Evolutionary conservation across 1,140 invertebrate species (phyloP).

Genomic region (Mizuhopecten yessoensis): DNA sequence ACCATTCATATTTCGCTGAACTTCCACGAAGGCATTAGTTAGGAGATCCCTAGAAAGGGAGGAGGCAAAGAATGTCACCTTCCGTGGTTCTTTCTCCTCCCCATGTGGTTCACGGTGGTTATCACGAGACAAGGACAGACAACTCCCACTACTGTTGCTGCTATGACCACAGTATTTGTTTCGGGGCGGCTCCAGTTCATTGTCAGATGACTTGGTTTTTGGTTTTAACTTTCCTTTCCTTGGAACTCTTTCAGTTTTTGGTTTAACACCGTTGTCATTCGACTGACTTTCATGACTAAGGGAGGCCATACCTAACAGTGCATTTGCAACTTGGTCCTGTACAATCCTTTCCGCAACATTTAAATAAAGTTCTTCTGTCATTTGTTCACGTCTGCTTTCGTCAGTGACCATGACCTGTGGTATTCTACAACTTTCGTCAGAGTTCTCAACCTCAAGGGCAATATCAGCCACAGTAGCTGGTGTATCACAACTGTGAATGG

Average conservation of each 20-base stretch:
- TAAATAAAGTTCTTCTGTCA: neutral
- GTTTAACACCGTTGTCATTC: neutral
- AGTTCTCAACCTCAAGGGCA: neutral
- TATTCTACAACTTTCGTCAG: conserved; percentile 24
- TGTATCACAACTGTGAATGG: neutral
- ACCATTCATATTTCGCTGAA: conserved; percentile 61
- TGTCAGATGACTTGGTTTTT: neutral
- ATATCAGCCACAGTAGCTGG: neutral
- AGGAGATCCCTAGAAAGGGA: conserved; percentile 61
- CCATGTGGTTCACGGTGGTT: conserved; percentile 42
- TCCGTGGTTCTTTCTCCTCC: conserved; percentile 42
- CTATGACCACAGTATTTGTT: neutral
- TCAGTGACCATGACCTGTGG: neutral
- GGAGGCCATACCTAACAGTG: neutral
- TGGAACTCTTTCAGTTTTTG: neutral
- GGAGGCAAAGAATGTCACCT: conserved; percentile 56
- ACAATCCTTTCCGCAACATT: neutral
- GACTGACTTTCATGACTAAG: neutral
- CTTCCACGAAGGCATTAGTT: conserved; percentile 67
- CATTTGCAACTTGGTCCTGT: conserved; percentile 24
- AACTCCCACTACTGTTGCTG: conserved; percentile 24
- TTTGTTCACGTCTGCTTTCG: neutral
- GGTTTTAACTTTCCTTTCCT: conserved; percentile 27
- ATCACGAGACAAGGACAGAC: conserved; percentile 1
- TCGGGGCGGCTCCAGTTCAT: neutral